Conservation (phyloP, 2,113 vertebrate genomes). For the Thunnus maccoyii region DNA sequence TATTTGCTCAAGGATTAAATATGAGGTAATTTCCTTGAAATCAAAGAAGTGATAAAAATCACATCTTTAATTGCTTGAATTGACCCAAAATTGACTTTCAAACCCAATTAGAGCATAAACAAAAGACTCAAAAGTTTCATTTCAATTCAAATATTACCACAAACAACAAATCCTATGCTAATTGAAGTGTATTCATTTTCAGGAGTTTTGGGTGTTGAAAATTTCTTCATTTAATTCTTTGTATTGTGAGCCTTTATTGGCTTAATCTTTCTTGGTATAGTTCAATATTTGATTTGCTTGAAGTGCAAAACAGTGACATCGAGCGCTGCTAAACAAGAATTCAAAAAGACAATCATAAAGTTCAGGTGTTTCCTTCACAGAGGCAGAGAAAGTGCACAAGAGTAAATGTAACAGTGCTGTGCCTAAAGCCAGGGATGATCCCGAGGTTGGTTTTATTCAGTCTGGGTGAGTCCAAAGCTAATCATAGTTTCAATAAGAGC, state of each 20-base stretch:
- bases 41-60: neutral
- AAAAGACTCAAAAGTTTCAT: conserved; percentile 1
- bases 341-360: conserved; percentile 60
- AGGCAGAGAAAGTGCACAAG: conserved; percentile 55
- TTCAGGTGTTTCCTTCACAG: conserved; percentile 63
- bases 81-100: conserved; percentile 26
- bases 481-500: conserved; percentile 1
- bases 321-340: conserved; percentile 7
- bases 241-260: neutral
- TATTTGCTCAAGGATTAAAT: conserved; percentile 23
- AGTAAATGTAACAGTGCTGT: conserved; percentile 29
- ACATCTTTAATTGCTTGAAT: neutral
- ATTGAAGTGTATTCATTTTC: conserved; percentile 8
- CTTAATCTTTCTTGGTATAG: conserved; percentile 9
- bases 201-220: neutral
- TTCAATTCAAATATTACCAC: conserved; percentile 24
- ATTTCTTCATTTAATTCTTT: conserved; percentile 23
- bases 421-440: neutral
- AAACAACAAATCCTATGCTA: conserved; percentile 14
- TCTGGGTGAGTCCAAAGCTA: neutral
- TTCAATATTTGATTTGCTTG: conserved; percentile 43
- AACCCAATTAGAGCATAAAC: conserved; percentile 34
- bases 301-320: conserved; percentile 41
- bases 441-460: neutral
- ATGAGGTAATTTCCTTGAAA: conserved; percentile 30